phyloP scores from a whole-genome alignment of 1,140 invertebrate genomes.

The Aphaenogaster floridana region DNA sequence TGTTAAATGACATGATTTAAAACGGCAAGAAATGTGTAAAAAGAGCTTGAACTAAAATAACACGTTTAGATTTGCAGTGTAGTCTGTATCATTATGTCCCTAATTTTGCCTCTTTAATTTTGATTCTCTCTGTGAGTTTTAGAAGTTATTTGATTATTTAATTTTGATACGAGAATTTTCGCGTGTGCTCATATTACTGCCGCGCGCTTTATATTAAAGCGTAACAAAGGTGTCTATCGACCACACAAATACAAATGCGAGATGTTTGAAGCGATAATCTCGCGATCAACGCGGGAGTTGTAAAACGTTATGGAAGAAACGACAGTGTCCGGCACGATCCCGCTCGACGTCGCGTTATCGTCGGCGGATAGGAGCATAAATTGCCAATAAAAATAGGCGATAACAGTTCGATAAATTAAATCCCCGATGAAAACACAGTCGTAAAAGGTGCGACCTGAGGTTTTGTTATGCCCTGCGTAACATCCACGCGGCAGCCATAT shows the following conservation, averaged over 20 bases:
- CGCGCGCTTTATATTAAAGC: neutral
- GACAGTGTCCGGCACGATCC: neutral
- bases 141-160: too few species aligned
- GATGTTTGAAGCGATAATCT: neutral
- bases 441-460: slow-evolving; percentile 14
- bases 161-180: neutral
- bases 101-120: too few species aligned
- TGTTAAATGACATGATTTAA: too few species aligned
- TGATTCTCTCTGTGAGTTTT: too few species aligned
- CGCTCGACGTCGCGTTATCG: slow-evolving; percentile 16
- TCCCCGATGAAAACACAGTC: neutral
- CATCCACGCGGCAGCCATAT: neutral
- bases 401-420: slow-evolving; percentile 39
- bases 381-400: slow-evolving; percentile 43
- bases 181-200: neutral
- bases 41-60: too few species aligned
- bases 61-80: too few species aligned
- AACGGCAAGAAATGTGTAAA: too few species aligned
- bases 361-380: neutral
- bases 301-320: neutral
- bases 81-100: too few species aligned
- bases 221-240: neutral
- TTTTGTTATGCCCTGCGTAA: neutral
- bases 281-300: neutral
- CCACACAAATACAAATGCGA: neutral